Evolutionary conservation across 2,797 vertebrate species (phyloP), one percentile per base, ranked within the genome.

Genomic region (Hemibagrus guttatus): DNA sequence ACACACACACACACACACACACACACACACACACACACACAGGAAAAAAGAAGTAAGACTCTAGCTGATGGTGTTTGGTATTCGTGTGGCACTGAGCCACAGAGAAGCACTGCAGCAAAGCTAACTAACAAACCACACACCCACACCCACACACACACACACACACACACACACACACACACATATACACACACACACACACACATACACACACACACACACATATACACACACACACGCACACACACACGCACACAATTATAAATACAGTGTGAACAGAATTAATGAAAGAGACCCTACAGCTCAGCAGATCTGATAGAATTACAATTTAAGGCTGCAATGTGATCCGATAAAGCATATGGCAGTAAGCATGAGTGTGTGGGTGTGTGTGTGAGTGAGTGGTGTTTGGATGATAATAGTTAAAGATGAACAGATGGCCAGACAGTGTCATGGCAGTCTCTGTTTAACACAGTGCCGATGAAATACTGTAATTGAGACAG

Each of bases 51-150:
- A 68, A 78, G 80, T 58, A 56, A 85, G 81, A 90, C 85, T 52
- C 19, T 83, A 74, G 80, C 39, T 81, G 87, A 85, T 85, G 87
- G 79, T 90, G 75, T 76, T 93, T 88, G 82, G 91, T 91, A 91
- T 94, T 93, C 88, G 89, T 75, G 56, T 88, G 87, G 86, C 84
- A 84, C 85, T 28, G 61, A 84, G 88, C 87, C 90, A 85, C 85
- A 86, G 88, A 89, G 86, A 66, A 85, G 81, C 69, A 21, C 88
- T 90, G 91, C 91, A 92, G 90, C 84, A 85, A 66, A 85, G 46
- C n/a, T 49, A 28, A 75, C 46, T 52, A 23, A 52, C 23, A 52
- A 75, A n/a, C 31, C n/a, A 76, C n/a, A 59, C 54, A 58, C 17
- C 58, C 52, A 78, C 72, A 52, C 46, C 52, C 28, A 75, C 46